Percentiles rank a stretch among this genome's conserved stretches.
Evolutionary conservation across 2,888 invertebrate species (phyloP).

Genomic region (Ommatoiulus sabulosus): DNA sequence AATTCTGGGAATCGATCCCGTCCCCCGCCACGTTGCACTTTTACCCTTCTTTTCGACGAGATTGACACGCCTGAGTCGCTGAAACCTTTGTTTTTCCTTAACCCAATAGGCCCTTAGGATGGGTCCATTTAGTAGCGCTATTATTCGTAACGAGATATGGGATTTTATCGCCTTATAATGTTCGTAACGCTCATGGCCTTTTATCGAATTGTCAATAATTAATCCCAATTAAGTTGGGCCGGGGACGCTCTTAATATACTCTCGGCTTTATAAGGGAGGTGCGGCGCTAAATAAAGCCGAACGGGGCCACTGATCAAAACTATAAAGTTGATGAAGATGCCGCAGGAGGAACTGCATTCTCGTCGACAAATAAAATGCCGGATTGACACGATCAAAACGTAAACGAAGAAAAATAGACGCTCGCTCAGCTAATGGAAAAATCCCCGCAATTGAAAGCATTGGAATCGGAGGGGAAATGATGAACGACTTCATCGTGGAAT

Average conservation of each 20-base stretch:
- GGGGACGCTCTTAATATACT: not conserved
- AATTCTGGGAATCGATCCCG: constrained; percentile 31
- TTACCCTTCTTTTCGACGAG: not conserved
- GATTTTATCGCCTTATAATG: constrained; percentile 14
- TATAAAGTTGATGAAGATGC: not conserved
- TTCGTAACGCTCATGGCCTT: constrained; percentile 11
- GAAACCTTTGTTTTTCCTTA: not conserved
- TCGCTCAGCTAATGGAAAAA: not conserved
- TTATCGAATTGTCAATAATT: constrained; percentile 34
- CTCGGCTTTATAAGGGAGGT: not conserved
- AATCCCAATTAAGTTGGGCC: not conserved
- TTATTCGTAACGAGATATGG: constrained; percentile 8
- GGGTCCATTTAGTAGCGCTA: not conserved
- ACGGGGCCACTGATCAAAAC: not conserved
- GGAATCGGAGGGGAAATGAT: not conserved
- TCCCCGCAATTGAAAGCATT: not conserved
- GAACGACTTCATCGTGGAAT: not conserved
- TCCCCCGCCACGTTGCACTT: not conserved
- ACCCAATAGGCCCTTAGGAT: constrained; percentile 22
- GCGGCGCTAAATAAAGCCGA: not conserved
- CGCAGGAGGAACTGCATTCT: not conserved
- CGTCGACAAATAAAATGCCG: not conserved
- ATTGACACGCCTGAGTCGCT: not conserved
- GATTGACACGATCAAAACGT: not conserved
- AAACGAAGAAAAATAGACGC: constrained; percentile 20